Base-by-base conservation (phyloP, 1,140 invertebrate genomes). In the Meloidogyne hapla region DNA sequence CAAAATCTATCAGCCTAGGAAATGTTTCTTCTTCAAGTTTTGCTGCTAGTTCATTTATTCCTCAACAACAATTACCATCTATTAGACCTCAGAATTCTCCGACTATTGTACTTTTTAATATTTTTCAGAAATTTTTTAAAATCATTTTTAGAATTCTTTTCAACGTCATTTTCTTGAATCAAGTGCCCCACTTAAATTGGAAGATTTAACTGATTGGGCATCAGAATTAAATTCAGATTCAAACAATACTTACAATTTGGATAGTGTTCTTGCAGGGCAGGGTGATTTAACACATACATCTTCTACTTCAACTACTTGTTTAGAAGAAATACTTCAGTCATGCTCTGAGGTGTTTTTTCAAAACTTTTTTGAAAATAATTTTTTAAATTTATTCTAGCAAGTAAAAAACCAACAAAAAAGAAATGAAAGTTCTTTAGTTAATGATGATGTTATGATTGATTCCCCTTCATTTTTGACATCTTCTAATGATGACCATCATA, bases 311-410 rank as follows among this genome's bases (percentile, higher is more conserved):
- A 21, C 56, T n/a, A 73, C 56, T 40, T 73, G 71, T 73, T 63
- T 73, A 64, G 71, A 73, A 38, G 71, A 73, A 10, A 73, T 73
- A 40, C 56, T 73, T 15, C 40, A 73, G 48, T 67, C 65, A 64
- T 73, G 42, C 13, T 48, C 69, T 42, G 69, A 70, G n/a, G 65
- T 67, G 21, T 42, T 42, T 33, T 6, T 38, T 8, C 1, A 21
- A 9, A 8, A 15, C 18, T 45, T 45, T 45, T 2, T 56, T 56
- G n/a, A 56, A n/a, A 56, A 56, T n/a, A n/a, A 56, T n/a, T 5
- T 33, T 33, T 33, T 33, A 6, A 56, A n/a, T 56, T 48, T 56
- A n/a, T 56, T 56, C 18, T 56, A 56, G 48, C 48, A 56, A 56
- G 48, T 56, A n/a, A 56, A 56, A 56, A 56, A 56, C n/a, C 48